Conservation (phyloP, 2,797 vertebrate species). For the Scolopax bukidnonensis region DNA sequence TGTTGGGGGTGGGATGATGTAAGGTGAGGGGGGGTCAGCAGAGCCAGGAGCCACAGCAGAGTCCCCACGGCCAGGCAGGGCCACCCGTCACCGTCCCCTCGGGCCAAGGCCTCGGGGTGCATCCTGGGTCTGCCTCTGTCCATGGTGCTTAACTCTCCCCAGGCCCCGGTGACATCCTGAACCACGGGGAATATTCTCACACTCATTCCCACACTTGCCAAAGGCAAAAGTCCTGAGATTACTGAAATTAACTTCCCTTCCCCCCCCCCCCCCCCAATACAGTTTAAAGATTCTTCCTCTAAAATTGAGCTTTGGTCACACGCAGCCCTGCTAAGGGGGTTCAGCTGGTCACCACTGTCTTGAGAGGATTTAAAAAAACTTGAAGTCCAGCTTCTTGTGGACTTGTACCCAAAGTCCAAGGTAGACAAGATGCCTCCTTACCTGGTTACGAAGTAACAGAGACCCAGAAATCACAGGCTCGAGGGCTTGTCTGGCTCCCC, state of each 20-base stretch:
- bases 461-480: neutral
- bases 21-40: neutral
- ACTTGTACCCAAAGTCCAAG: too few relatives aligned
- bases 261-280: too few relatives aligned
- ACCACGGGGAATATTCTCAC: accelerated
- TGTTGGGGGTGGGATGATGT: accelerated
- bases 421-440: neutral
- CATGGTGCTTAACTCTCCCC: neutral
- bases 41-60: neutral
- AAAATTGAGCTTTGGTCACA: neutral
- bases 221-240: neutral
- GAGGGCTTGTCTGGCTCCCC: accelerated
- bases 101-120: neutral
- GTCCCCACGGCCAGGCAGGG: accelerated
- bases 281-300: neutral
- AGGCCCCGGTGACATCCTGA: accelerated
- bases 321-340: accelerated
- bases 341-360: neutral
- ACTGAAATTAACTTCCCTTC: too few relatives aligned
- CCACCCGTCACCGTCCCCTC: accelerated
- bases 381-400: neutral
- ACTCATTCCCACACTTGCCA: accelerated
- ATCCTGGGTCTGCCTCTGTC: neutral
- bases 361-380: neutral
- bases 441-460: neutral